A percentile compares a stretch with the other conserved stretches of the same genome.
phyloP scores from a whole-genome alignment of 2,797 vertebrate genomes.

The Anolis apletophallus region DNA sequence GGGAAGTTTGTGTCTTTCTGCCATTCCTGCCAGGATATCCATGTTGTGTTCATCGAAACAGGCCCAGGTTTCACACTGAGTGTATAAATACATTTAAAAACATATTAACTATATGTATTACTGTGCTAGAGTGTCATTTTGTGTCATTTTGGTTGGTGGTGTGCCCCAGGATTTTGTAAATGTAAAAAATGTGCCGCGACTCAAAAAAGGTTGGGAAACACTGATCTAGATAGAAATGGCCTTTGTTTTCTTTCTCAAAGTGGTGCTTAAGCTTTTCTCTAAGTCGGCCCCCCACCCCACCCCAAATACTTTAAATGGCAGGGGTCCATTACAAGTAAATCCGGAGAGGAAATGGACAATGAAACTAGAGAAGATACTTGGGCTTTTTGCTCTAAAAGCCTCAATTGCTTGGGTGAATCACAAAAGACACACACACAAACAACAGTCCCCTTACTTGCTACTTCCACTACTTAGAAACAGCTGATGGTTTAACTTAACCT shows the following conservation, averaged over 20 bases:
- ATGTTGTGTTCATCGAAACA: too few species aligned
- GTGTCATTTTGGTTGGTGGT: too few species aligned
- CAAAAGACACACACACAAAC: slow-evolving; percentile 13
- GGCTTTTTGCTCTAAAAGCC: neutral
- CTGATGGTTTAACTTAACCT: neutral
- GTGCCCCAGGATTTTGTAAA: too few species aligned
- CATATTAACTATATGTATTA: too few species aligned
- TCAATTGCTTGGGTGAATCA: slow-evolving; percentile 21
- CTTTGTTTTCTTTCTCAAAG: slow-evolving; percentile 53
- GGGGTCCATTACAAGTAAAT: slow-evolving; percentile 58
- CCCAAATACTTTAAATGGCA: slow-evolving; percentile 1
- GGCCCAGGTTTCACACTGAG: too few species aligned
- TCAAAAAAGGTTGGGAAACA: too few species aligned
- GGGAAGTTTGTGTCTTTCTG: too few species aligned
- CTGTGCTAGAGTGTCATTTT: too few species aligned
- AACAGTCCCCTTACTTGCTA: neutral
- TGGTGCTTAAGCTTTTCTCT: slow-evolving; percentile 52
- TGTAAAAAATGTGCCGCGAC: too few species aligned
- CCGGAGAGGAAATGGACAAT: slow-evolving; percentile 20
- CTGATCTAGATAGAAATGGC: neutral
- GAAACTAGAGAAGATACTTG: slow-evolving; percentile 49
- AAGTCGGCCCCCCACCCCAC: neutral
- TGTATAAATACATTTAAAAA: too few species aligned
- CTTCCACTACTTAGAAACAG: neutral
- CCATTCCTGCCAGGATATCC: too few species aligned